Evolutionary conservation across 2,888 invertebrate species (phyloP).

Genomic region (Fragum whitleyi): DNA sequence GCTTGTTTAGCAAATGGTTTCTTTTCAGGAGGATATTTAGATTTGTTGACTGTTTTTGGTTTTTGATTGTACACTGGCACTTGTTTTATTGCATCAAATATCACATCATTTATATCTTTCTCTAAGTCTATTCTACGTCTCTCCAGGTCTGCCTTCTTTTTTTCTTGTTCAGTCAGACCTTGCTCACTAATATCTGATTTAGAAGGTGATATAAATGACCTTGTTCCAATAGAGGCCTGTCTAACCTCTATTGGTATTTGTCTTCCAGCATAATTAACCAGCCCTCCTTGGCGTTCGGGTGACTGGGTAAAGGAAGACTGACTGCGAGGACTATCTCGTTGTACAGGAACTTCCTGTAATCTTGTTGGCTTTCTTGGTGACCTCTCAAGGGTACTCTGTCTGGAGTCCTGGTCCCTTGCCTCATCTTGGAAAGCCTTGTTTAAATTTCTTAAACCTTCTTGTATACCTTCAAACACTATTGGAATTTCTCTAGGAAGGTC

Average conservation of each 20-base stretch:
- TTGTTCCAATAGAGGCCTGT: conserved; percentile 28
- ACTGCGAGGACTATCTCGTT: conserved; percentile 16
- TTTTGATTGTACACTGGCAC: conserved; percentile 52
- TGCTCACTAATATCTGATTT: conserved; percentile 42
- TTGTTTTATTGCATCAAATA: conserved; percentile 62
- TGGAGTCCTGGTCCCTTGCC: conserved; percentile 12
- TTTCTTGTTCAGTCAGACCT: conserved; percentile 46
- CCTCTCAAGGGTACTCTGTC: conserved; percentile 17
- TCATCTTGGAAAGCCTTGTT: conserved; percentile 56
- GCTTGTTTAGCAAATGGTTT: conserved; percentile 25
- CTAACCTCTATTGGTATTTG: conserved; percentile 55
- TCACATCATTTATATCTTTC: conserved; percentile 64
- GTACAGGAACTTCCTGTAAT: conserved; percentile 31
- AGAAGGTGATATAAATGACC: conserved; percentile 27
- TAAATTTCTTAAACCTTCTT: conserved; percentile 47
- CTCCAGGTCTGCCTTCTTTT: conserved; percentile 56
- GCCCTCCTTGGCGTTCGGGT: conserved; percentile 12
- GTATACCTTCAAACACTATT: conserved; percentile 57
- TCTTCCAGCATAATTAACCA: conserved; percentile 20
- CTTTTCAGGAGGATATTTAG: neutral
- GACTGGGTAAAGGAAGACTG: conserved; percentile 13
- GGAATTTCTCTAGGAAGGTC: conserved; percentile 63
- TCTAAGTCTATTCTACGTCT: conserved; percentile 54
- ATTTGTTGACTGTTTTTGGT: conserved; percentile 31
- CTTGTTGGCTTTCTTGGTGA: conserved; percentile 2